phyloP scores from a whole-genome alignment of 2,113 vertebrate genomes.

The Nibea coibor region DNA sequence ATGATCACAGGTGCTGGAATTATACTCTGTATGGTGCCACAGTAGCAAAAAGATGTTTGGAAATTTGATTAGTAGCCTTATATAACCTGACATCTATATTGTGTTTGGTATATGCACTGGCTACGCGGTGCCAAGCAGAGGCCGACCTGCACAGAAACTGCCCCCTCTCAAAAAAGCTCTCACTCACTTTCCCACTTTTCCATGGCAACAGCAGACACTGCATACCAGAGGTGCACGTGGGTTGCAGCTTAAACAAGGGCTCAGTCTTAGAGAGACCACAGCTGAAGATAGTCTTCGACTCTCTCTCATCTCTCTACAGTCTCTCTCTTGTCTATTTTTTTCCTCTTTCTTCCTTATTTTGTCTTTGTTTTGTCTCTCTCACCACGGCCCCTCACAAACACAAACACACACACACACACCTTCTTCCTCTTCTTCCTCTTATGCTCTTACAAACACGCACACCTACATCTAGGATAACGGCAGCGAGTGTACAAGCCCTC shows the following conservation, averaged over 20 bases:
- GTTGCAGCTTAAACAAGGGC: constrained; percentile 80
- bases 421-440: neutral
- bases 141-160: constrained; percentile 69
- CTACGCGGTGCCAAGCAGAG: constrained; percentile 42
- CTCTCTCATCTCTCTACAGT: constrained; percentile 22
- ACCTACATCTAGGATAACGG: constrained; percentile 53
- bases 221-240: constrained; percentile 83
- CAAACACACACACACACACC: constrained; percentile 32
- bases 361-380: constrained; percentile 39
- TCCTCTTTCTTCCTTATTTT: constrained; percentile 28
- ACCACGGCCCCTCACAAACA: constrained; percentile 1
- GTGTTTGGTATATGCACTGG: constrained; percentile 48
- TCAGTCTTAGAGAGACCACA: constrained; percentile 70
- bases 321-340: constrained; percentile 1
- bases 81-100: constrained; percentile 34
- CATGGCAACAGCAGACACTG: constrained; percentile 82
- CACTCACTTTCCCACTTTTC: constrained; percentile 71
- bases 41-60: constrained; percentile 13
- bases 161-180: constrained; percentile 61
- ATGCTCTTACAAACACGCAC: constrained; percentile 23
- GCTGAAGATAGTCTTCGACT: constrained; percentile 50
- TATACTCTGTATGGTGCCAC: neutral
- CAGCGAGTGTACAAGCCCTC: constrained; percentile 56
- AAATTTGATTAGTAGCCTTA: constrained; percentile 27
- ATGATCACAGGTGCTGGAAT: constrained; percentile 15